phyloP scores from a whole-genome alignment of 1,140 invertebrate species.

The Eupeodes corollae region DNA sequence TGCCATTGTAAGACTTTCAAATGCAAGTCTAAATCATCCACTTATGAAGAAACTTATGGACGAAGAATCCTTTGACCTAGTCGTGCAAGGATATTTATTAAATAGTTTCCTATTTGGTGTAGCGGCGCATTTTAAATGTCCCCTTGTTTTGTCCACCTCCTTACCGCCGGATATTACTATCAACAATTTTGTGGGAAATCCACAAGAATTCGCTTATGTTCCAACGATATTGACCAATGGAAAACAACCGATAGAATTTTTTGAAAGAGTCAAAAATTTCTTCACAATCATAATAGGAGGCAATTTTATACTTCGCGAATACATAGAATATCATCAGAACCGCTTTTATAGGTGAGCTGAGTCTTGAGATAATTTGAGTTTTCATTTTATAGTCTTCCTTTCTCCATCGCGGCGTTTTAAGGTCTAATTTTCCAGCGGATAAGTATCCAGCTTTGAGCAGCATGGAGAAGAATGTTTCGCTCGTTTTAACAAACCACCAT shows the following conservation, averaged over 20 bases:
- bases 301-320: not conserved
- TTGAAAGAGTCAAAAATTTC: conserved; percentile 1
- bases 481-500: conserved; percentile 15
- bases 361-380: conserved; percentile 3
- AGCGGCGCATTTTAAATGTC: conserved; percentile 11
- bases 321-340: not conserved
- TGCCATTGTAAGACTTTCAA: not conserved
- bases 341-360: conserved; percentile 1
- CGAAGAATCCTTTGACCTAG: conserved; percentile 10
- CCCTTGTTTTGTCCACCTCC: conserved; percentile 4
- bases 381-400: not conserved
- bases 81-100: conserved; percentile 9
- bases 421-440: not conserved
- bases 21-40: conserved; percentile 1
- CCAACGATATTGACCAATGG: conserved; percentile 2
- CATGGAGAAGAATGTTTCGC: conserved; percentile 16
- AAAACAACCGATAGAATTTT: conserved; percentile 4
- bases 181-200: conserved; percentile 9
- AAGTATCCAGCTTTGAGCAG: conserved; percentile 10
- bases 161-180: not conserved
- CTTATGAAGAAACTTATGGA: not conserved
- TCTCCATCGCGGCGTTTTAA: conserved; percentile 1
- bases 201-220: conserved; percentile 6
- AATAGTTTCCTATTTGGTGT: conserved; percentile 13
- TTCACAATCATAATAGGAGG: not conserved